Base-by-base conservation (phyloP, 1,140 invertebrate genomes). In the Monomorium pharaonis region DNA sequence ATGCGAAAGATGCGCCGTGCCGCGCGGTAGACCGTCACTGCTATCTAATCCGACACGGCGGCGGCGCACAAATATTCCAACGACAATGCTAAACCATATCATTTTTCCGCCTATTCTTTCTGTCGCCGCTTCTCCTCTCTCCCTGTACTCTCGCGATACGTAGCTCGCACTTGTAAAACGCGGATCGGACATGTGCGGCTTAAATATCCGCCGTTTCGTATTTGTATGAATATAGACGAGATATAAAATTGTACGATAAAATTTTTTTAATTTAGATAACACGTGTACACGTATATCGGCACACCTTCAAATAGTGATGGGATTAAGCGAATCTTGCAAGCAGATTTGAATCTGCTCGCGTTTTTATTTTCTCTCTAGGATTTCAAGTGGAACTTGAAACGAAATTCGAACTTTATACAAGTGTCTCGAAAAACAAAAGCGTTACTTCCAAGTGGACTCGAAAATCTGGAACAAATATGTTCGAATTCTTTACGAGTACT, bases 1-100 rank as follows among this genome's bases (percentile, higher is more conserved):
- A 85, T 44, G 69, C 18, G 21, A 77, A 88, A 89, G n/a, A 42
- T 84, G n/a, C 81, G 87, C 85, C 86, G 80, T 24, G 56, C 30
- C 33, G 51, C 33, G 51, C 27, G 24, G 33, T 51, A 72, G 54
- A 86, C 75, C 60, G 51, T 76, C 60, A 54, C 69, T 24, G 37
- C 70, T 78, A 77, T 87, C 81, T 37, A 56, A 56, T 27, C 51
- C 51, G 72, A 65, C 84, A 24, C 69, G 14, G n/a, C 0, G 2
- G 49, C 18, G 21, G 77, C 69, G 44, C 72, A 67, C 44, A 37
- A 27, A 62, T 12, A 67, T 74, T 88, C 81, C 74, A 58, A 54
- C 58, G 67, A 80, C 74, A 65, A 10, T 51, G 54, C 69, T 14
- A 63, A 18, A 78, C 47, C 30, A 65, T 30, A 58, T 63, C 51